Evolutionary conservation across 2,113 vertebrate species (phyloP), one percentile per base, ranked within the genome.

Genomic region (Sceloporus undulatus): DNA sequence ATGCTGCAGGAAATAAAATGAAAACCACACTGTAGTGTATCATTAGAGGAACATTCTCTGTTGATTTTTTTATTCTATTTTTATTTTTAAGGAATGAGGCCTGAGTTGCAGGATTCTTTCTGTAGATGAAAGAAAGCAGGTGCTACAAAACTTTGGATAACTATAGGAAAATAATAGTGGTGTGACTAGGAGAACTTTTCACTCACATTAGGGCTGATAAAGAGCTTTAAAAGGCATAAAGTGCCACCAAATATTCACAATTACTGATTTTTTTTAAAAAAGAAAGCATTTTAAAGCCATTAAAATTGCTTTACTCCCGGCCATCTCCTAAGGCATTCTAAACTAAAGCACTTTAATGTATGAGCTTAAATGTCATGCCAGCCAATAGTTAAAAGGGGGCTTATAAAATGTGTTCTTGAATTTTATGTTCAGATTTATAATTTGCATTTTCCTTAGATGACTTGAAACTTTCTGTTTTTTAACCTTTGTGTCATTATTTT

Each of bases 151-250:
- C 78, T 54, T 91, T 88, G 1, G 56, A 52, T 84, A 85, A 40
- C 59, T 42, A 73, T 42, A 10, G 3, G 1, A 42, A 76, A 89
- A 87, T 93, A 95, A 95, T 95, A 92, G 80, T 70, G 88, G 92
- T 90, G 88, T 94, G 93, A 92, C 93, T 76, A 79, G 86, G 88
- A 83, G 80, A 76, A 76, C 29, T 66, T 83, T 21, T 76, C 71
- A 70, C 77, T 83, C 73, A 68, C 73, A 77, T 88, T 62, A 88
- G 73, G 80, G n/a, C 80, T 54, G 21, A 76, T 88, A 85, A 83
- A 88, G 80, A 83, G 59, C 59, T 87, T 65, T 38, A 38, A 83
- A 77, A 88, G 71, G 40, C 79, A 77, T 76, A 66, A 88, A 88
- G 48, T 87, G 80, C 40, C 27, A 81, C 80, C 87, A 83, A 87